These are phyloP conservation scores for Actinostola sp. DNA, from an alignment of 92 coral and sea anemone genomes.

Conservation along the genomic window DNA sequence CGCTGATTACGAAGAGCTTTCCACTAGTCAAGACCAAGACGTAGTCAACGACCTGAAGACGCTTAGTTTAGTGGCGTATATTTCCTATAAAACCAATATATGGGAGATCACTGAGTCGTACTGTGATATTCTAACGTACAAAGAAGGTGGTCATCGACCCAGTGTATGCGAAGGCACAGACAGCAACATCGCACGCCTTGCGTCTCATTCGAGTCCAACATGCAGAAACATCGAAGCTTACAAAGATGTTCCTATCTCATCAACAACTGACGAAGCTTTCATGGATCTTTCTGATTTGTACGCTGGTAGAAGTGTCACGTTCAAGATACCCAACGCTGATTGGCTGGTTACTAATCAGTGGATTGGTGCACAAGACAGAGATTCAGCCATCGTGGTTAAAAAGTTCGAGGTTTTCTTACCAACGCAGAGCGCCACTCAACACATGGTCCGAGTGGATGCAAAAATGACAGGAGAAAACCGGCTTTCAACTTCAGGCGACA, in stretches of 20 bases:
- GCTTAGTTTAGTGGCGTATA: conserved; percentile 1
- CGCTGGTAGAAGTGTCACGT: conserved; percentile 18
- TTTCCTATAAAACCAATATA: conserved; percentile 31
- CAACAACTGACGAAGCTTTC: conserved; percentile 12
- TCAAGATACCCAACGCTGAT: conserved; percentile 31
- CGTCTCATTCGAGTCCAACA: conserved; percentile 1
- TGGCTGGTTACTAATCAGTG: conserved; percentile 44
- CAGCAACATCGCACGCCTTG: conserved; percentile 16
- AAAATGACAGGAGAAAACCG: conserved; percentile 21
- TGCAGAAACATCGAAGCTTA: conserved; percentile 30
- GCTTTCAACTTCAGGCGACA: conserved; percentile 15
- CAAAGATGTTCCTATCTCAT: conserved; percentile 31
- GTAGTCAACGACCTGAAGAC: conserved; percentile 15
- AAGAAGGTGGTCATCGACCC: conserved; percentile 44
- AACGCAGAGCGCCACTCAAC: conserved; percentile 16
- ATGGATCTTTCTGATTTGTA: conserved; percentile 29
- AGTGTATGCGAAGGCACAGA: conserved; percentile 32
- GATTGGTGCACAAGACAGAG: conserved; percentile 22
- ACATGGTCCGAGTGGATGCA: conserved; percentile 19
- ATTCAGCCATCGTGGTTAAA: conserved; percentile 30
- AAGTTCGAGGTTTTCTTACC: conserved; percentile 43
- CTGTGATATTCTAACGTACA: conserved; percentile 39
- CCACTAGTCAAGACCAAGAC: background rate
- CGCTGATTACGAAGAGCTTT: conserved; percentile 21
- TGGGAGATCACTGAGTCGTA: conserved; percentile 28